Percentiles rank a stretch among this genome's conserved stretches.
Evolutionary conservation across 2,113 vertebrate species (phyloP).

Genomic region (Neogale vison): DNA sequence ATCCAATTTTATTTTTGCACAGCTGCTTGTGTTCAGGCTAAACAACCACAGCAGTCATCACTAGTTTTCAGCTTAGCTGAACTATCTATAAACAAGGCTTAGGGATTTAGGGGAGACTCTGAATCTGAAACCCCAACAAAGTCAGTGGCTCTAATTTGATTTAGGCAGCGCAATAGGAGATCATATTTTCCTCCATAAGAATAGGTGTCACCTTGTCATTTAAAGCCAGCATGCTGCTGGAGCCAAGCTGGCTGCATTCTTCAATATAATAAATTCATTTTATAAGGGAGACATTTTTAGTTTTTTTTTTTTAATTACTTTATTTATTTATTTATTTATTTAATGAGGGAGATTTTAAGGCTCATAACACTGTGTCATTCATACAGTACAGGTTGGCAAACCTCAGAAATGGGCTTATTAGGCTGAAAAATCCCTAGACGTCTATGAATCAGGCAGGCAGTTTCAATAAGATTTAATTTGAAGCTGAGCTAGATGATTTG

Average conservation of each 20-base stretch:
- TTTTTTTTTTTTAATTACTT: background rate
- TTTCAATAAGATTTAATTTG: background rate
- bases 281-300: background rate
- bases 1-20: background rate
- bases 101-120: background rate
- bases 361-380: background rate
- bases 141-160: background rate
- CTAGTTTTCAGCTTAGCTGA: background rate
- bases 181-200: background rate
- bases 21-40: background rate
- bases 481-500: background rate
- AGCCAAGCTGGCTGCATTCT: background rate
- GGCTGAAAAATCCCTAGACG: background rate
- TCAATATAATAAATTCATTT: background rate
- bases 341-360: background rate
- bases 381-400: background rate
- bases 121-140: background rate
- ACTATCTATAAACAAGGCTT: background rate
- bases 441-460: background rate
- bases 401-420: background rate
- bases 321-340: background rate
- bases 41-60: background rate
- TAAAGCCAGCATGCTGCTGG: background rate
- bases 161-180: background rate
- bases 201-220: background rate